phyloP scores from a whole-genome alignment of 2,888 invertebrate genomes.

The Hydropsyche betteni region DNA sequence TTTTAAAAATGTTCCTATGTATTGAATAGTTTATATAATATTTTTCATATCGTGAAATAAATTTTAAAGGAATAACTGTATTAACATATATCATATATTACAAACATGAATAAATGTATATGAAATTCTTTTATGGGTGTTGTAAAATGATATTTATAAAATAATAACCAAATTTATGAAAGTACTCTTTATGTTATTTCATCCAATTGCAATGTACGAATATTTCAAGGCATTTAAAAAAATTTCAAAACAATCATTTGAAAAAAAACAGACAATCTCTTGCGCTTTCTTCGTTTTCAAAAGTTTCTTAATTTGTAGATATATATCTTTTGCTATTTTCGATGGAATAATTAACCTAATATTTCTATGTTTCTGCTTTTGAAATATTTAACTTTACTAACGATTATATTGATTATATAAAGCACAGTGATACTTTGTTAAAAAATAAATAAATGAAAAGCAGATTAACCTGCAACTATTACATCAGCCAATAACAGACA shows the following conservation, averaged over 20 bases:
- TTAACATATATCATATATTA: constrained; percentile 3
- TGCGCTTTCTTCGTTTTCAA: too few relatives aligned
- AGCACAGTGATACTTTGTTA: background rate
- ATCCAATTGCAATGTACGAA: constrained; percentile 12
- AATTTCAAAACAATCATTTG: background rate
- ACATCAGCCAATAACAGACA: constrained; percentile 35
- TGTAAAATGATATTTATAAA: constrained; percentile 11
- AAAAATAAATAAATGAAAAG: background rate
- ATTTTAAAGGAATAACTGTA: constrained; percentile 9
- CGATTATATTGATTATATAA: background rate
- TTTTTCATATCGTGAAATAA: constrained; percentile 26
- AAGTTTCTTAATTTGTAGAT: too few relatives aligned
- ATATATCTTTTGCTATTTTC: too few relatives aligned
- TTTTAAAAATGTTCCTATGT: constrained; percentile 26
- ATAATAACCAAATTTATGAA: constrained; percentile 15
- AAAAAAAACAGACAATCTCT: constrained; percentile 16
- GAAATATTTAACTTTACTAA: background rate
- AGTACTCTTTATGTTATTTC: constrained; percentile 8
- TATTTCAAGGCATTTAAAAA: background rate
- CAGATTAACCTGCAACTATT: constrained; percentile 9
- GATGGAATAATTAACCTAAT: too few relatives aligned
- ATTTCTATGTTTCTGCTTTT: too few relatives aligned
- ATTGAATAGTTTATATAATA: constrained; percentile 22
- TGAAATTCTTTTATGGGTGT: constrained; percentile 19
- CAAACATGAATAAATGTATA: constrained; percentile 10